Evolutionary conservation across 2,888 invertebrate species (phyloP), one percentile per base, ranked within the genome.

Genomic region (Dynastes tityus): DNA sequence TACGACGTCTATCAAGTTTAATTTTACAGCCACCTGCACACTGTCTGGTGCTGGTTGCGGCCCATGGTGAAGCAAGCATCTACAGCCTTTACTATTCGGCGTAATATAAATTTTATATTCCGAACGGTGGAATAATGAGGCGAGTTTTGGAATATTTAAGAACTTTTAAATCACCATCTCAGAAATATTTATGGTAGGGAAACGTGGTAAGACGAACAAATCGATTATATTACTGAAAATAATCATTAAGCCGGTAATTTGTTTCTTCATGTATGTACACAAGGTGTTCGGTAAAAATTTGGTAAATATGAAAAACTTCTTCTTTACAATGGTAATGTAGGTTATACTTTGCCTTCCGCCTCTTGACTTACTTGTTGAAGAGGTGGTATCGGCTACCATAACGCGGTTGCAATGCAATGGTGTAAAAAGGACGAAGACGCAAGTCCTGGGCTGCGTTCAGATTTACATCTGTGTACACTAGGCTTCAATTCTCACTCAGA

Each of bases 1-100:
- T 74, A 74, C 61, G 13, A 71, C 53, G 71, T 71, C 71, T 53
- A 70, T 53, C 70, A 32, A 32, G 61, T 74, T 27, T 61, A 61
- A 61, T 74, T 74, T 49, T 74, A 74, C 27, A 74, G 29, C 51
- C 51, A 51, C 51, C 49, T 51, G 29, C 68, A 55, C 8, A 6
- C 22, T 22, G 11, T 45, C 16, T 22, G 55, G 22, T 45, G 40
- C 22, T 9, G 45, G 11, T 67, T 8, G 55, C 22, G 16, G 55
- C 9, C 8, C 16, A 55, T 11, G 11, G 29, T 63, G 29, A 29
- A 32, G 27, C 13, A 32, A 0, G n/a, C 32, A 32, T 4, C 32
- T 5, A 32, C 5, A 32, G 32, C 32, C 5, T 32, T 32, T 32
- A 63, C 8, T 2, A 11, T 32, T 63, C 32, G 27, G 27, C 63